These are phyloP conservation scores for Lobophora halterata DNA, from an alignment of 2,888 invertebrate genomes.

Conservation along the genomic window DNA sequence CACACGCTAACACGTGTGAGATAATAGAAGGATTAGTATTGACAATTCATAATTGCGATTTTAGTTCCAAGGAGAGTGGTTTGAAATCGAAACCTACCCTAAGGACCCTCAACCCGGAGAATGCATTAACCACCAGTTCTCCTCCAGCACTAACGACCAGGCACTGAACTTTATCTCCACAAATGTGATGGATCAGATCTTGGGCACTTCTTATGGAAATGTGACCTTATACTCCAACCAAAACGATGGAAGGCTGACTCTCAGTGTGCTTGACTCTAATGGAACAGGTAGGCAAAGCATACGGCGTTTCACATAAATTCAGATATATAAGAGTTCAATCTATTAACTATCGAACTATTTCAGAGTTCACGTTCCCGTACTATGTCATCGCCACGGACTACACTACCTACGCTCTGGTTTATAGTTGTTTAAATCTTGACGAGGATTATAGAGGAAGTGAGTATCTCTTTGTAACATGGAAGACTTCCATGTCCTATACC, in stretches of 20 bases:
- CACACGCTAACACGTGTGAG: neutral
- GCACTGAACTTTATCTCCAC: slow-evolving; percentile 32
- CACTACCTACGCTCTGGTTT: slow-evolving; percentile 80
- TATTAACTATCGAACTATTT: slow-evolving; percentile 11
- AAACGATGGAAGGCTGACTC: slow-evolving; percentile 24
- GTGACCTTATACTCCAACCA: slow-evolving; percentile 26
- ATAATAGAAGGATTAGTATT: no score
- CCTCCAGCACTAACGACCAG: slow-evolving; percentile 5
- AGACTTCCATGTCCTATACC: no score
- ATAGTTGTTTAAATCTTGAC: slow-evolving; percentile 75
- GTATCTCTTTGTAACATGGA: no score
- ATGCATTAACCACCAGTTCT: slow-evolving; percentile 38
- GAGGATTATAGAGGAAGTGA: slow-evolving; percentile 43
- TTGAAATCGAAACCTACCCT: slow-evolving; percentile 39
- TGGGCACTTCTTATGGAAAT: slow-evolving; percentile 30
- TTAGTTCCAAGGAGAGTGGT: slow-evolving; percentile 37
- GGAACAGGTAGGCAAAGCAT: slow-evolving; percentile 29
- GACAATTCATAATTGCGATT: neutral
- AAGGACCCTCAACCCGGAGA: slow-evolving; percentile 36
- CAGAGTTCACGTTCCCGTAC: slow-evolving; percentile 46
- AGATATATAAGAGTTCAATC: neutral
- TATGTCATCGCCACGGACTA: slow-evolving; percentile 79
- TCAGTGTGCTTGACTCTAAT: slow-evolving; percentile 19
- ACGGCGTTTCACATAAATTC: no score
- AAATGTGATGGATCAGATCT: slow-evolving; percentile 33